phyloP scores from a whole-genome alignment of 2,888 invertebrate species.

The Stenchaetothrips biformis region DNA sequence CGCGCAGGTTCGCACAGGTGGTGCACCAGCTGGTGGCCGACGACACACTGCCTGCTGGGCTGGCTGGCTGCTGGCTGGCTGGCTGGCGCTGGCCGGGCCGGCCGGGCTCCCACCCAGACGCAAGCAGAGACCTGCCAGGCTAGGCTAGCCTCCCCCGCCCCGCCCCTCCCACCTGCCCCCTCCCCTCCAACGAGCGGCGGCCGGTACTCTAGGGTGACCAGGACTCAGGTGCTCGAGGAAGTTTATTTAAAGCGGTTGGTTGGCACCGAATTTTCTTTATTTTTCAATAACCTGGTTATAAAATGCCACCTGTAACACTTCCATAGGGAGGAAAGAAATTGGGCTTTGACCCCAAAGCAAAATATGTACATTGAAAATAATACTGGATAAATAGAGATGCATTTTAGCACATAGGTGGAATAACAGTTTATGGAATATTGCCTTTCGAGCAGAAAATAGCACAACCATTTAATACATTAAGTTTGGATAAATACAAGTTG shows the following conservation, averaged over 20 bases:
- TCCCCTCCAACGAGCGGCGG: background rate
- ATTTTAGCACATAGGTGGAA: too few relatives aligned
- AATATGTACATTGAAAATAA: background rate
- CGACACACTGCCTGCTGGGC: background rate
- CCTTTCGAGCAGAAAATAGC: conserved; percentile 21
- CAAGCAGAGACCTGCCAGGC: background rate
- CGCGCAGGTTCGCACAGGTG: background rate
- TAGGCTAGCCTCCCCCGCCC: background rate
- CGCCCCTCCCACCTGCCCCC: background rate
- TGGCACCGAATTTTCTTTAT: background rate
- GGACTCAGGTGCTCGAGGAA: background rate
- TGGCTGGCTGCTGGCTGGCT: background rate
- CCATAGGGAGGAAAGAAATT: too few relatives aligned
- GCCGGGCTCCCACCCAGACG: background rate
- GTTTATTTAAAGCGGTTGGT: background rate
- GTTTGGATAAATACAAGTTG: background rate
- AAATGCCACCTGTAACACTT: too few relatives aligned
- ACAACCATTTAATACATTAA: conserved; percentile 19
- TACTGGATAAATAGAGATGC: background rate
- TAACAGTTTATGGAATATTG: conserved; percentile 11
- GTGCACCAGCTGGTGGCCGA: background rate
- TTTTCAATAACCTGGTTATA: too few relatives aligned
- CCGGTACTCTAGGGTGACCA: background rate
- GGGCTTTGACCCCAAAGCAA: too few relatives aligned
- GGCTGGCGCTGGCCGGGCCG: background rate